These are phyloP conservation scores for Tachystola acroxantha DNA, from an alignment of 2,888 invertebrate genomes.

Conservation along the genomic window DNA sequence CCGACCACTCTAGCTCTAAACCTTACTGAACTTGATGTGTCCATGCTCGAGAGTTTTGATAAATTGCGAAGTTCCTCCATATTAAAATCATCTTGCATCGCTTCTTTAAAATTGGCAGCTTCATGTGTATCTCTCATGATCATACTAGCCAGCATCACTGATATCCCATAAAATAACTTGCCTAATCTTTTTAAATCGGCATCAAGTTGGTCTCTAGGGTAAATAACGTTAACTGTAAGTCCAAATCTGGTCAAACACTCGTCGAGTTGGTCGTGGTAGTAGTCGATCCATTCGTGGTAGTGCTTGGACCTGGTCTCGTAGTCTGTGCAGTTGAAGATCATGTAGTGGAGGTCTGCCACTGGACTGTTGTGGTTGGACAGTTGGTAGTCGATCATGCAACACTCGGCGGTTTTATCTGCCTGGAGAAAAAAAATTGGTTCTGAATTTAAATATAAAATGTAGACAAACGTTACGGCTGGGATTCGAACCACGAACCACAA, in stretches of 20 bases:
- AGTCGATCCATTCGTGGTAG: constrained; percentile 31
- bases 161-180: constrained; percentile 4
- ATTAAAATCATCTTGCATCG: not conserved
- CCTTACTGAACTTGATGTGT: constrained; percentile 9
- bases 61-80: not conserved
- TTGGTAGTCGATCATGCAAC: constrained; percentile 9
- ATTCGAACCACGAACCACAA: too few relatives aligned
- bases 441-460: too few relatives aligned
- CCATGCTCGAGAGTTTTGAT: not conserved
- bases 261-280: constrained; percentile 22
- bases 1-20: constrained; percentile 23
- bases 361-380: constrained; percentile 11
- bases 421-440: not conserved
- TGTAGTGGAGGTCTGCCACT: constrained; percentile 28
- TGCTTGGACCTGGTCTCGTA: constrained; percentile 25
- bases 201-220: not conserved
- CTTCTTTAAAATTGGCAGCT: constrained; percentile 14
- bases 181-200: constrained; percentile 12
- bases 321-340: constrained; percentile 37
- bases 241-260: not conserved
- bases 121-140: constrained; percentile 17
- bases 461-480: too few relatives aligned
- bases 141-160: constrained; percentile 1
- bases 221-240: not conserved
- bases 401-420: not conserved